Percentiles rank a stretch among this genome's conserved stretches.
These are phyloP conservation scores for Lagocephalus sceleratus DNA, from an alignment of 2,797 vertebrate genomes.

Conservation along the genomic window DNA sequence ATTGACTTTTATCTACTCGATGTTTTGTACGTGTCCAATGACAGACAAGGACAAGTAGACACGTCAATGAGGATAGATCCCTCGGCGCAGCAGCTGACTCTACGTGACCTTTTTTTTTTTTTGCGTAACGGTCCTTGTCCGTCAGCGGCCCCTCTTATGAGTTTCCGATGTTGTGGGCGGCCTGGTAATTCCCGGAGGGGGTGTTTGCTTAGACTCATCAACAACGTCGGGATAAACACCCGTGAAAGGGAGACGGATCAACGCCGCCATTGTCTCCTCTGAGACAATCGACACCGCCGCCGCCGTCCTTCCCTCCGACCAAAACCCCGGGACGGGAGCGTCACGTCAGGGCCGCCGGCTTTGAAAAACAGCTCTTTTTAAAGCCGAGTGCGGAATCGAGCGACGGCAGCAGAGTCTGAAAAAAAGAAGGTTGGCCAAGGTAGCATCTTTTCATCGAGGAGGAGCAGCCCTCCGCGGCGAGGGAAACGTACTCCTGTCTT, in stretches of 20 bases:
- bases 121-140: conserved; percentile 29
- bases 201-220: conserved; percentile 14
- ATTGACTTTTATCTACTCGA: no score
- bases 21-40: no score
- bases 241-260: conserved; percentile 39
- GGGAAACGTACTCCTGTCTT: conserved; percentile 38
- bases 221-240: conserved; percentile 17
- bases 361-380: conserved; percentile 51
- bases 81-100: conserved; percentile 28
- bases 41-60: conserved; percentile 8
- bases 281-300: no score
- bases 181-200: conserved; percentile 13
- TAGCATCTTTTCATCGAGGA: conserved; percentile 58
- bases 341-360: conserved; percentile 33
- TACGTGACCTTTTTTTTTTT: conserved; percentile 5
- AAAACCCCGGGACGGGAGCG: conserved; percentile 14
- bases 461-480: conserved; percentile 43
- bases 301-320: conserved; percentile 22
- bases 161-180: conserved; percentile 30
- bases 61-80: conserved; percentile 35
- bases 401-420: conserved; percentile 51
- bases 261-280: conserved; percentile 17
- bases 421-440: conserved; percentile 60
- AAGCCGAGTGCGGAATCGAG: conserved; percentile 45
- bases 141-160: conserved; percentile 50